Evolutionary conservation across 2,113 vertebrate species (phyloP).

Genomic region (Coregonus clupeaformis): DNA sequence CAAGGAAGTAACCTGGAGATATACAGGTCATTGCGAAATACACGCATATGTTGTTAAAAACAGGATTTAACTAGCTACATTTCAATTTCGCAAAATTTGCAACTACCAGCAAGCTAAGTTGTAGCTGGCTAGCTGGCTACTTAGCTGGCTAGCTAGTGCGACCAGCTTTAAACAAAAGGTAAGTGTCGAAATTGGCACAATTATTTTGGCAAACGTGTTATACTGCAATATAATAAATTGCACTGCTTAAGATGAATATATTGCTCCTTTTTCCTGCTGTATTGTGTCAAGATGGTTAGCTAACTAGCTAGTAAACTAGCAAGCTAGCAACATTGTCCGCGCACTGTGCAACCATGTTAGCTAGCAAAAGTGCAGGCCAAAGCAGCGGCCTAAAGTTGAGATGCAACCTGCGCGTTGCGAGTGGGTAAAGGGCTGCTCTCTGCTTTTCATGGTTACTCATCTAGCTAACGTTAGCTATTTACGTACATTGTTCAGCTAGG

Average conservation of each 20-base stretch:
- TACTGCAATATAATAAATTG: too few relatives aligned
- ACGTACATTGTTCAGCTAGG: not conserved
- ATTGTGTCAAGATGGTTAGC: not conserved
- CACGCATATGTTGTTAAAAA: slow-evolving; percentile 4
- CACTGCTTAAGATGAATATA: not conserved
- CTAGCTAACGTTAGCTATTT: not conserved
- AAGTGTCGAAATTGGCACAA: not conserved
- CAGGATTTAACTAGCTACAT: not conserved
- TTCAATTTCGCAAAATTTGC: slow-evolving; percentile 18
- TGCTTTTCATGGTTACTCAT: too few relatives aligned
- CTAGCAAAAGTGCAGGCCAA: not conserved
- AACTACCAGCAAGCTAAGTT: slow-evolving; percentile 28
- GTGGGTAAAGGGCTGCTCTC: not conserved
- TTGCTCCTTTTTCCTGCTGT: not conserved
- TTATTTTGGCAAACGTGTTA: too few relatives aligned
- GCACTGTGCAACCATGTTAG: not conserved
- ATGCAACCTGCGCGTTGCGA: not conserved
- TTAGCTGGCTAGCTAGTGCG: slow-evolving; percentile 15
- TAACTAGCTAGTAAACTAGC: too few relatives aligned
- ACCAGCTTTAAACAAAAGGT: slow-evolving; percentile 20
- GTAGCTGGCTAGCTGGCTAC: slow-evolving; percentile 29
- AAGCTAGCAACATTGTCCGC: not conserved
- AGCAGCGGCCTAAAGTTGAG: not conserved
- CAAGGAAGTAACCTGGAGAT: not conserved
- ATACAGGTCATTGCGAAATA: not conserved